Evolutionary conservation across 2,888 invertebrate species (phyloP), one percentile per base, ranked within the genome.

Genomic region (Seira musarum): DNA sequence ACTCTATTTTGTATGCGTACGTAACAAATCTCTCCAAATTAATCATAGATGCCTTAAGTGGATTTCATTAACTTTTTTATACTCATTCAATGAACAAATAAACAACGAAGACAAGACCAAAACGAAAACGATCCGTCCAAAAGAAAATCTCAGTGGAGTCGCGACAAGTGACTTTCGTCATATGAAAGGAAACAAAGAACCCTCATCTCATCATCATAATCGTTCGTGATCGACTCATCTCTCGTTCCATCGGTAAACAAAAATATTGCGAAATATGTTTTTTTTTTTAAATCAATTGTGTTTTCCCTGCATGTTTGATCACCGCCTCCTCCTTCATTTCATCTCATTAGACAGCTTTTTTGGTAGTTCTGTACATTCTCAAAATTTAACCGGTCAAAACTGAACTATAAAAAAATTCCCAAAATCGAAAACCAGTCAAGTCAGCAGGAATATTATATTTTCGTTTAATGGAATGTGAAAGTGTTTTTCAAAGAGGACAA

Each of bases 351-450:
- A 30, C 8, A n/a, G 30, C 30, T 30, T 2, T 8, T 30, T 30
- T 5, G 30, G 2, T 30, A 30, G 30, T 30, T n/a, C 46, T 35
- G 67, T 40, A 70, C 17, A 19, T 19, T 15, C 25, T 25, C 25
- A n/a, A 49, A 68, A 60, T 25, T 2, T 57, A 67, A 30, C 30
- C 30, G 35, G 15, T 60, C 53, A n/a, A 49, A 21, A 65, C 19
- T 17, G 64, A 24, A 53, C 30, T 35, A 25, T 35, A 13, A 60
- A 60, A 35, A 67, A 61, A 61, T 40, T 57, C n/a, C 25, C 5
- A 71, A 46, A 10, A 64, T 57, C 35, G 46, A 73, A 75, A 75
- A 75, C 75, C 75, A 75, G 75, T 75, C 75, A 63, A 68, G 40
- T 75, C 67, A 75, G 63, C 66, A 74, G 74, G 75, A 46, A 75